Evolutionary conservation across 2,113 vertebrate genomes (phyloP).

Genomic region (Cisticola juncidis): DNA sequence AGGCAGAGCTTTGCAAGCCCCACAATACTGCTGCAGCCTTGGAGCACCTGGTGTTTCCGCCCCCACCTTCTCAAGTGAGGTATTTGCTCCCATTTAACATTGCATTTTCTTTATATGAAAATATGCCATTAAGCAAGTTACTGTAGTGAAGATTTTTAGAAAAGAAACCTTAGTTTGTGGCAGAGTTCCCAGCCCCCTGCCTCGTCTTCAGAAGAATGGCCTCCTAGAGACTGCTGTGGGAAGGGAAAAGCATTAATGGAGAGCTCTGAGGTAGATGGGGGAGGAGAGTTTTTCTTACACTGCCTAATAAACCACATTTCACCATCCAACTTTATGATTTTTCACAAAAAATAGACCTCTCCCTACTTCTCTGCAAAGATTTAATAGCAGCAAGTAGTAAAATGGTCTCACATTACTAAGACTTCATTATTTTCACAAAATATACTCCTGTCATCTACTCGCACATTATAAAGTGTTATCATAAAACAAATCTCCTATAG

Average conservation of each 20-base stretch:
- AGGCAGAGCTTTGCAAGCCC: neutral
- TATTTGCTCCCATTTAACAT: neutral
- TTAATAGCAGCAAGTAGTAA: constrained; percentile 33
- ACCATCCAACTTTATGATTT: constrained; percentile 12
- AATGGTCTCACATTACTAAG: neutral
- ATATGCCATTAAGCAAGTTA: neutral
- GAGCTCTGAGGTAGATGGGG: neutral
- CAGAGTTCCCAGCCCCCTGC: neutral
- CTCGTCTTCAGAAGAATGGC: neutral
- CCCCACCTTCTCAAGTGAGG: neutral
- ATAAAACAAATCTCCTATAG: constrained; percentile 36
- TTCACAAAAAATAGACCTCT: neutral
- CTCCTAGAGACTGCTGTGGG: neutral
- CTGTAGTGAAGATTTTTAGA: neutral
- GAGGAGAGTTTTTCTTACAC: neutral
- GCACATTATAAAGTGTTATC: constrained; percentile 26
- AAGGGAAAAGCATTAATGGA: neutral
- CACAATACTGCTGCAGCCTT: neutral
- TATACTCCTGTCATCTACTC: constrained; percentile 45
- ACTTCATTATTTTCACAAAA: constrained; percentile 63
- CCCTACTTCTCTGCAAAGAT: constrained; percentile 27
- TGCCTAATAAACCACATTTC: constrained; percentile 4
- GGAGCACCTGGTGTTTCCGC: neutral
- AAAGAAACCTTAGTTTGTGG: neutral
- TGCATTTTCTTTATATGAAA: neutral